phyloP scores from a whole-genome alignment of 2,113 vertebrate species.

The Aegypius monachus region DNA sequence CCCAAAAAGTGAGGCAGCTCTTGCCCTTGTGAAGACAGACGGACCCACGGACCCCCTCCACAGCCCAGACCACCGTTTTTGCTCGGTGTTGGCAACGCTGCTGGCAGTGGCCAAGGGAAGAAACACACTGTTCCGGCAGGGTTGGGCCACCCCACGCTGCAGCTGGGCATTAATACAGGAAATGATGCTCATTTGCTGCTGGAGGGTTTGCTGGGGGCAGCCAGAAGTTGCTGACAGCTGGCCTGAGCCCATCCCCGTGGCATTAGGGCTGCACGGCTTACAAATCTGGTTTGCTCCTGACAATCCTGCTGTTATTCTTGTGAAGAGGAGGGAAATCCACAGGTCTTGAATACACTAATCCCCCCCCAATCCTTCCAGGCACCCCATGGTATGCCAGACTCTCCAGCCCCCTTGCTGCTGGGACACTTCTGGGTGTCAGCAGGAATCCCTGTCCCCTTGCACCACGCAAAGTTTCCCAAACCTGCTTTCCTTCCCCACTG shows the following conservation, averaged over 20 bases:
- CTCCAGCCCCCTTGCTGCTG: rapidly evolving
- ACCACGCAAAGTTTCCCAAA: not conserved
- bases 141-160: not conserved
- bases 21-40: not conserved
- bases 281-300: not conserved
- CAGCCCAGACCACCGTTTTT: rapidly evolving
- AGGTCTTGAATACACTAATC: rapidly evolving
- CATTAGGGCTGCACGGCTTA: rapidly evolving
- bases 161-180: rapidly evolving
- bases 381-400: rapidly evolving
- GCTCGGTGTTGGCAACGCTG: rapidly evolving
- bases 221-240: not conserved
- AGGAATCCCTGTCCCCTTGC: not conserved
- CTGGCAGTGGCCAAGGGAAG: not conserved
- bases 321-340: not conserved
- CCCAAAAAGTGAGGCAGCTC: rapidly evolving
- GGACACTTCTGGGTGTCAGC: not conserved
- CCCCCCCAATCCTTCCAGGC: rapidly evolving
- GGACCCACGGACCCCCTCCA: rapidly evolving
- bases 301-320: not conserved
- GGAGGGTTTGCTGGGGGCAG: not conserved
- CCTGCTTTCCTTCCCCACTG: rapidly evolving
- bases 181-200: not conserved
- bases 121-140: rapidly evolving
- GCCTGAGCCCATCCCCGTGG: not conserved